Conservation (phyloP, 2,888 invertebrate species). For the Torymus texanus region DNA sequence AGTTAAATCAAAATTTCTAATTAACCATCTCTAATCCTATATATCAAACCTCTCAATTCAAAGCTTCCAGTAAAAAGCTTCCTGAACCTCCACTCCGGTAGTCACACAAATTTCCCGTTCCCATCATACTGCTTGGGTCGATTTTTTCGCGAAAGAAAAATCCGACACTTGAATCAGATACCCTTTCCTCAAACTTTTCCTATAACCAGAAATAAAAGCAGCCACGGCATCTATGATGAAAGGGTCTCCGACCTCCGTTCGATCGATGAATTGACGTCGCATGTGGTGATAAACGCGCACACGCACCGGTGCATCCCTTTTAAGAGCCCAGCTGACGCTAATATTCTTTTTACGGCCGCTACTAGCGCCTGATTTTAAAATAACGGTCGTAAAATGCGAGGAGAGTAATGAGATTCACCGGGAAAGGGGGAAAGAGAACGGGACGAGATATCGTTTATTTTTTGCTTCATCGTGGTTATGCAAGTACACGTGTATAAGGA, state of each 20-base stretch:
- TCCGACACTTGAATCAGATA: too few relatives aligned
- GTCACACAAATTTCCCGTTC: too few relatives aligned
- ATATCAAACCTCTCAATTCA: too few relatives aligned
- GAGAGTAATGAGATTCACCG: constrained; percentile 34
- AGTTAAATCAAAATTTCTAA: too few relatives aligned
- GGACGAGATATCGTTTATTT: constrained; percentile 30
- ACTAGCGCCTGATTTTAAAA: constrained; percentile 36
- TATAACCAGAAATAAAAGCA: constrained; percentile 14
- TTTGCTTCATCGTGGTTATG: background rate
- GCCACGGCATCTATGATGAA: too few relatives aligned
- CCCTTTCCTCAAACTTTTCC: background rate
- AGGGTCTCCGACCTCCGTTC: background rate
- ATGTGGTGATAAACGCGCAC: constrained; percentile 5
- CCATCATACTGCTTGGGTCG: too few relatives aligned
- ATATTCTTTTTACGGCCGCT: constrained; percentile 26
- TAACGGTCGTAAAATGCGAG: constrained; percentile 22
- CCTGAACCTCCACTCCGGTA: too few relatives aligned
- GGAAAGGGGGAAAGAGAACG: background rate
- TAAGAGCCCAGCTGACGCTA: constrained; percentile 23
- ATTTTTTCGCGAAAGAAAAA: too few relatives aligned
- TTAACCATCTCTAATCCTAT: too few relatives aligned
- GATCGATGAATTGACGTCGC: constrained; percentile 34
- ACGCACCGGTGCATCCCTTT: background rate
- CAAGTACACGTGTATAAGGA: too few relatives aligned
- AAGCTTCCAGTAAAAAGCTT: too few relatives aligned